phyloP scores from a whole-genome alignment of 2,888 invertebrate genomes.

The Machimus rusticus region DNA sequence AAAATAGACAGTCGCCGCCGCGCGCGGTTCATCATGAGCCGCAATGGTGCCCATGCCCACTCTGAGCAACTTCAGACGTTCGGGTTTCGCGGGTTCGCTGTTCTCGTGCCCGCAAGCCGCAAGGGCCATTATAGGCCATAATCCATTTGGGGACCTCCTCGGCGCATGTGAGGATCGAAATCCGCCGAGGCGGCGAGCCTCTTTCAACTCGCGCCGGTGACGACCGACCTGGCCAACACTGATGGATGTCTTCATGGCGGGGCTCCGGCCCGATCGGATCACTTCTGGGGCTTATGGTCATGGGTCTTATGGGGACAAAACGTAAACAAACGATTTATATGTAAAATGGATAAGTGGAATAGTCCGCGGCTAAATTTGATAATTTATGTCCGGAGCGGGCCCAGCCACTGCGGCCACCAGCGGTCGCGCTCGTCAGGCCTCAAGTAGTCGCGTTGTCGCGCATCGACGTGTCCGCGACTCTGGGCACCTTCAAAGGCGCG shows the following conservation, averaged over 20 bases:
- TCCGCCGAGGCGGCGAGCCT: background rate
- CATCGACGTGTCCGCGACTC: background rate
- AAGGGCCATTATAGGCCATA: background rate
- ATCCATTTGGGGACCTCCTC: slow-evolving; percentile 10
- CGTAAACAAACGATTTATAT: slow-evolving; percentile 40
- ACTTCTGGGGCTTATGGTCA: background rate
- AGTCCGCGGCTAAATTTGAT: slow-evolving; percentile 20
- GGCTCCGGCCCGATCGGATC: background rate
- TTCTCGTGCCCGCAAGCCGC: background rate
- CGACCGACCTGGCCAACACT: background rate
- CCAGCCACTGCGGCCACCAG: background rate
- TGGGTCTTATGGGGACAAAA: background rate
- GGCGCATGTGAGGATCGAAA: background rate
- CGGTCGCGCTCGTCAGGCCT: background rate
- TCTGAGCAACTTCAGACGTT: background rate
- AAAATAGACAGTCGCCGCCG: background rate
- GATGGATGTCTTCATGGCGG: slow-evolving; percentile 33
- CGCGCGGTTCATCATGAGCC: background rate
- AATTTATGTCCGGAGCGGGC: background rate
- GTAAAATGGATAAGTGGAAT: slow-evolving; percentile 34
- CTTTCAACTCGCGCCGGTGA: slow-evolving; percentile 9
- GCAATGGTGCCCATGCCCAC: background rate
- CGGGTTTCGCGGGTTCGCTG: background rate
- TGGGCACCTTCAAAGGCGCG: slow-evolving; percentile 31
- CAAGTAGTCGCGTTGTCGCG: slow-evolving; percentile 14